Base-by-base conservation (phyloP, 1,140 invertebrate genomes). In the Lordiphosa mommai region DNA sequence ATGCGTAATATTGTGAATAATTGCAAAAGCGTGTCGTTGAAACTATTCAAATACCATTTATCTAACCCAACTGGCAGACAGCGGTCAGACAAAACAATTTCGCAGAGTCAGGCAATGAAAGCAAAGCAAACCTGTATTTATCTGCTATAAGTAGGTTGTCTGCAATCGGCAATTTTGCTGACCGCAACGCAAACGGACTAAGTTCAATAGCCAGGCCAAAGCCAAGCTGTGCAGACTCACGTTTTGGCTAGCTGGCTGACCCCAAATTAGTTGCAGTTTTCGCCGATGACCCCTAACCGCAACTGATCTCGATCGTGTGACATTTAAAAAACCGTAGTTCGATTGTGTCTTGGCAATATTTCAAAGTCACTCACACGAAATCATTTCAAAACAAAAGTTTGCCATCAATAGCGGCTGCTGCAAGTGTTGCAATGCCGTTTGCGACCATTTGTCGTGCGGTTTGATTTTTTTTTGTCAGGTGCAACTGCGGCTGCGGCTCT, bases 1-100 rank as follows among this genome's bases (percentile, higher is more conserved):
- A 76, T 76, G 72, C 72, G 72, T 76, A 76, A 76, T 76, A 76
- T 76, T 76, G 60, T 76, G 72, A 76, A 74, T 76, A 76, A 76
- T 76, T 76, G 72, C 72, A 76, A 76, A 76, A 76, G 66, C 72
- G 72, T 76, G 72, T 76, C 56, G 72, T 70, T 65, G 66, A 74
- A 44, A 74, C 41, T 63, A 73, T 69, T 74, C 50, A 63, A 69
- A 74, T 69, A 63, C 51, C 64, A 64, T 40, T 68, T 68, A 73
- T 68, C 64, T 71, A 69, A 69, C 71, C 55, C 53, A 48, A 49
- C 64, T 74, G 69, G 50, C 43, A 67, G 64, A 67, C 46, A 12
- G 40, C 29, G 23, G 34, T 43, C 52, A 68, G 65, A 68, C 64
- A 10, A 33, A 46, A 9, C 27, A 34, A 7, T 49, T 23, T 48